Evolutionary conservation across 2,888 invertebrate genomes (phyloP).

Genomic region (Stenoptilia bipunctidactyla): DNA sequence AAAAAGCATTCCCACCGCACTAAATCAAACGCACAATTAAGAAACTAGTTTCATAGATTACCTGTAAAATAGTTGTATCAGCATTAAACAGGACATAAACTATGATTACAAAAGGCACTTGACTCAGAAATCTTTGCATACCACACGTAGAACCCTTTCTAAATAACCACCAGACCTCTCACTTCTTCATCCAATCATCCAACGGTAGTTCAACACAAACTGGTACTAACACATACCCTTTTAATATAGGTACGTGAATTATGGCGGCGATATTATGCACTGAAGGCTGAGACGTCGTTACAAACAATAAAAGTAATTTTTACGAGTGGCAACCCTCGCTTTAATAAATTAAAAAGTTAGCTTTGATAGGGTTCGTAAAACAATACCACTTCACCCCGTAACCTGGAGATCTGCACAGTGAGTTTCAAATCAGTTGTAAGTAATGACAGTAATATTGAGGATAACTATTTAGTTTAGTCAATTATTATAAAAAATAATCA

Average conservation of each 20-base stretch:
- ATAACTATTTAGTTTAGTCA: no score
- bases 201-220: slow-evolving; percentile 1
- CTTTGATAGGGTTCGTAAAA: slow-evolving; percentile 43
- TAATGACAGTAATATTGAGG: no score
- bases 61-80: slow-evolving; percentile 24
- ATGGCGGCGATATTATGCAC: slow-evolving; percentile 61
- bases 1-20: slow-evolving; percentile 51
- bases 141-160: slow-evolving; percentile 34
- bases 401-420: slow-evolving; percentile 18
- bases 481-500: no score
- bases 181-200: no score
- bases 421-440: no score
- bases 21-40: slow-evolving; percentile 51
- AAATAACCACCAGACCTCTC: slow-evolving; percentile 20
- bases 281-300: slow-evolving; percentile 68
- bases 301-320: slow-evolving; percentile 71
- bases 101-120: slow-evolving; percentile 49
- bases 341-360: slow-evolving; percentile 68
- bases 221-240: slow-evolving; percentile 20
- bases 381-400: slow-evolving; percentile 60
- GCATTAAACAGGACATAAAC: slow-evolving; percentile 51
- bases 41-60: slow-evolving; percentile 39
- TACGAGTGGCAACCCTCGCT: slow-evolving; percentile 62
- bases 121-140: slow-evolving; percentile 40
- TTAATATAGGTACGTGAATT: slow-evolving; percentile 48